Conservation (phyloP, 2,797 vertebrate genomes). For the Acanthurus tractus region DNA sequence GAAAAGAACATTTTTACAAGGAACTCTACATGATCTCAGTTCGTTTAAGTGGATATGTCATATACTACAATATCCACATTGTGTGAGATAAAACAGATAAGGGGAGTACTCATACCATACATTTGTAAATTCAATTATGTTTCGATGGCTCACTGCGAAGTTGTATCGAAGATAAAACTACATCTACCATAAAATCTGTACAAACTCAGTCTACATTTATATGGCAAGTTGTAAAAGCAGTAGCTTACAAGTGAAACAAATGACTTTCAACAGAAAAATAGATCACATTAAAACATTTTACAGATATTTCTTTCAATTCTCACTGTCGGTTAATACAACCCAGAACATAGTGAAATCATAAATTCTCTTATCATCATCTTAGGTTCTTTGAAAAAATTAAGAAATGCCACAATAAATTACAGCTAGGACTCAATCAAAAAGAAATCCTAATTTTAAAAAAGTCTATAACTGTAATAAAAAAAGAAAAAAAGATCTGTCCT, state of each 20-base stretch:
- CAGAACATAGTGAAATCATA: slow-evolving; percentile 73
- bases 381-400: slow-evolving; percentile 73
- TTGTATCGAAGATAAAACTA: slow-evolving; percentile 76
- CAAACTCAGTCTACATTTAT: slow-evolving; percentile 78
- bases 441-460: slow-evolving; percentile 51
- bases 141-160: slow-evolving; percentile 80
- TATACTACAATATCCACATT: slow-evolving; percentile 54
- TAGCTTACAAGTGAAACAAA: slow-evolving; percentile 67
- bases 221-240: slow-evolving; percentile 78
- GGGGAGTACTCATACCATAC: slow-evolving; percentile 60
- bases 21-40: slow-evolving; percentile 53
- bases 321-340: slow-evolving; percentile 69
- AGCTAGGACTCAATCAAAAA: slow-evolving; percentile 69
- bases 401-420: slow-evolving; percentile 84
- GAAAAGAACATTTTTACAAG: slow-evolving; percentile 43
- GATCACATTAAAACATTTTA: slow-evolving; percentile 75
- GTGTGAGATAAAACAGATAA: slow-evolving; percentile 46
- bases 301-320: slow-evolving; percentile 70
- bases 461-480: slow-evolving; percentile 49
- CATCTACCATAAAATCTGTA: slow-evolving; percentile 82
- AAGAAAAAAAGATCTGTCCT: slow-evolving; percentile 59
- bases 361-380: slow-evolving; percentile 72
- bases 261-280: slow-evolving; percentile 65
- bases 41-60: slow-evolving; percentile 52
- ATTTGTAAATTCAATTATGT: slow-evolving; percentile 66